Conservation (phyloP, 2,888 invertebrate genomes). For the Cheilosia vulpina region DNA sequence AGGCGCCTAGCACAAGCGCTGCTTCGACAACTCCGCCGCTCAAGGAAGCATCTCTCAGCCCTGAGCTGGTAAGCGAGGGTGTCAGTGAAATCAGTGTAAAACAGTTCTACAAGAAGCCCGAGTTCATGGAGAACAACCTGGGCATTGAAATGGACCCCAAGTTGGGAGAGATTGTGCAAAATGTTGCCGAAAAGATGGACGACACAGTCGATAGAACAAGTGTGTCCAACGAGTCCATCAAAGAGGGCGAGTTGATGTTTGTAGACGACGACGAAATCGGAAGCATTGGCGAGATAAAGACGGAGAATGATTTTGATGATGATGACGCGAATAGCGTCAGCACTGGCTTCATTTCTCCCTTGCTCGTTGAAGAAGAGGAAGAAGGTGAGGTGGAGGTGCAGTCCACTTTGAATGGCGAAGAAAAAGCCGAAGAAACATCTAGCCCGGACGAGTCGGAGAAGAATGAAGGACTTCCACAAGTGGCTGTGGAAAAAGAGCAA, state of each 20-base stretch:
- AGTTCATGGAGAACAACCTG: slow-evolving; percentile 83
- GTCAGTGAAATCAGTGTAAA: slow-evolving; percentile 83
- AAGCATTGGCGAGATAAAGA: slow-evolving; percentile 63
- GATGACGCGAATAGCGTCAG: slow-evolving; percentile 76
- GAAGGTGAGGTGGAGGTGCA: slow-evolving; percentile 66
- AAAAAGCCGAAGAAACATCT: slow-evolving; percentile 77
- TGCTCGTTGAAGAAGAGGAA: slow-evolving; percentile 77
- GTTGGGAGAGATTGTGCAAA: slow-evolving; percentile 83
- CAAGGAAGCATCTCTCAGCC: slow-evolving; percentile 81
- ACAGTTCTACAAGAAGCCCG: slow-evolving; percentile 83
- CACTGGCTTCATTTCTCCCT: slow-evolving; percentile 76
- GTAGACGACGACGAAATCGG: slow-evolving; percentile 78
- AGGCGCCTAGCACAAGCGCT: slow-evolving; percentile 34
- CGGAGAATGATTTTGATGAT: slow-evolving; percentile 39
- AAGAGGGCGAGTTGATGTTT: slow-evolving; percentile 78
- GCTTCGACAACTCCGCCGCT: slow-evolving; percentile 68
- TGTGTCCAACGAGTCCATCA: slow-evolving; percentile 77
- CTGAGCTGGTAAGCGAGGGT: slow-evolving; percentile 82
- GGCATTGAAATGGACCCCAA: slow-evolving; percentile 84
- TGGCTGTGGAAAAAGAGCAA: too few relatives aligned
- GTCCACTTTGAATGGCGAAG: slow-evolving; percentile 70
- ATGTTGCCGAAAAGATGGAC: slow-evolving; percentile 46
- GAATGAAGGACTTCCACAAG: too few relatives aligned
- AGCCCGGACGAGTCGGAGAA: slow-evolving; percentile 68
- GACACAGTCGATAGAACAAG: slow-evolving; percentile 48